Evolutionary conservation across 2,888 invertebrate genomes (phyloP).

Genomic region (Sarcophaga subvicina): DNA sequence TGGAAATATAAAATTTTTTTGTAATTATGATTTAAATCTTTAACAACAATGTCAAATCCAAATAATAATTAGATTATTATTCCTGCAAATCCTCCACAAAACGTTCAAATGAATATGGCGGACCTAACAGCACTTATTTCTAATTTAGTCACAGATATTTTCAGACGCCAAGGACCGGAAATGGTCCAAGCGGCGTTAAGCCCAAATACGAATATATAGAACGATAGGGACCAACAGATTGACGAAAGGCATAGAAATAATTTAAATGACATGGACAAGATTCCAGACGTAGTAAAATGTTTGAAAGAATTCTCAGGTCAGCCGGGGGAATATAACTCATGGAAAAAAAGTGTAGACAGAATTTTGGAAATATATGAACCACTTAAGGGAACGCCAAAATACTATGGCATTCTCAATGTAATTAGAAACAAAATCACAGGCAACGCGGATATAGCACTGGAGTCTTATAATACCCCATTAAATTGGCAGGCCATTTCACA

Average conservation of each 20-base stretch:
- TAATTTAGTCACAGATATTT: too few relatives aligned
- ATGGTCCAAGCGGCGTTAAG: too few relatives aligned
- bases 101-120: too few relatives aligned
- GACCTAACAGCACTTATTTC: too few relatives aligned
- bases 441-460: slow-evolving; percentile 8
- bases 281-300: neutral
- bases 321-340: slow-evolving; percentile 37
- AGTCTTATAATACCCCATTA: slow-evolving; percentile 53
- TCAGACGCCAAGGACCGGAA: too few relatives aligned
- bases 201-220: too few relatives aligned
- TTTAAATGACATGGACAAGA: neutral
- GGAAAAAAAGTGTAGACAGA: slow-evolving; percentile 51
- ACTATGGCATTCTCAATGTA: too few relatives aligned
- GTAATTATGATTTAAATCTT: too few relatives aligned
- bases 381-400: slow-evolving; percentile 45
- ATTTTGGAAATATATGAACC: neutral
- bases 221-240: neutral
- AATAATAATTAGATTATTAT: neutral
- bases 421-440: too few relatives aligned
- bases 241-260: neutral
- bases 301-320: slow-evolving; percentile 20
- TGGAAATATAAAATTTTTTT: too few relatives aligned
- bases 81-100: neutral
- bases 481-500: slow-evolving; percentile 42
- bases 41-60: neutral